Evolutionary conservation across 2,888 invertebrate genomes (phyloP).

Genomic region (Caenorhabditis sp.): DNA sequence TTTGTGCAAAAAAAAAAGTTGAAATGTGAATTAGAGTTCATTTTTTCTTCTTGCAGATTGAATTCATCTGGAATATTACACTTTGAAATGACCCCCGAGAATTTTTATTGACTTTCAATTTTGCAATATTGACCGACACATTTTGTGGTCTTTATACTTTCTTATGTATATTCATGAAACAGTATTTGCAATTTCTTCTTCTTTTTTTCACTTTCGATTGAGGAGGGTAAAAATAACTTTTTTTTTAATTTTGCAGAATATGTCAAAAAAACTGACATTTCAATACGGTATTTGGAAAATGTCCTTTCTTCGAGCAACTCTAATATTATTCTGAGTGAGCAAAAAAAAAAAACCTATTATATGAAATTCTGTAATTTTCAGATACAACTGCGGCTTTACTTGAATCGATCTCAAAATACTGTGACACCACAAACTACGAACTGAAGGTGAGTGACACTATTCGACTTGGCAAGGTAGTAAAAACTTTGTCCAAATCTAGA

Average conservation of each 20-base stretch:
- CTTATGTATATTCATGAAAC: slow-evolving; percentile 2
- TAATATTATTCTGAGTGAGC: slow-evolving; percentile 37
- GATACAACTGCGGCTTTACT: slow-evolving; percentile 46
- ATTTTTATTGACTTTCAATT: not conserved
- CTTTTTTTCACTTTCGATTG: not conserved
- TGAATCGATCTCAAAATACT: slow-evolving; percentile 42
- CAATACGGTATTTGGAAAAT: slow-evolving; percentile 44
- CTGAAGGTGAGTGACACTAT: slow-evolving; percentile 17
- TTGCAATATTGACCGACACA: not conserved
- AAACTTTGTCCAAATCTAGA: no score
- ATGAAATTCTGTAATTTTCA: slow-evolving; percentile 8
- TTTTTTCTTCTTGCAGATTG: not conserved
- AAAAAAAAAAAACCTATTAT: no score
- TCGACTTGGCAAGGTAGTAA: no score
- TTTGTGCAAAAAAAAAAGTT: not conserved
- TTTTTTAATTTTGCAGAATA: slow-evolving; percentile 5
- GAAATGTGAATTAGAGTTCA: not conserved
- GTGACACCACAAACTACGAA: slow-evolving; percentile 34
- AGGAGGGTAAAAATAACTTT: not conserved
- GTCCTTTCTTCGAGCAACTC: slow-evolving; percentile 41
- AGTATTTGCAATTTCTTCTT: not conserved
- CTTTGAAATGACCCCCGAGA: not conserved
- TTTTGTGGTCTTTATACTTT: slow-evolving; percentile 1
- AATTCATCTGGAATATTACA: slow-evolving; percentile 3
- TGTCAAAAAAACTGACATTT: slow-evolving; percentile 47